Evolutionary conservation across 2,888 invertebrate genomes (phyloP).

Genomic region (Gerris lacustris): DNA sequence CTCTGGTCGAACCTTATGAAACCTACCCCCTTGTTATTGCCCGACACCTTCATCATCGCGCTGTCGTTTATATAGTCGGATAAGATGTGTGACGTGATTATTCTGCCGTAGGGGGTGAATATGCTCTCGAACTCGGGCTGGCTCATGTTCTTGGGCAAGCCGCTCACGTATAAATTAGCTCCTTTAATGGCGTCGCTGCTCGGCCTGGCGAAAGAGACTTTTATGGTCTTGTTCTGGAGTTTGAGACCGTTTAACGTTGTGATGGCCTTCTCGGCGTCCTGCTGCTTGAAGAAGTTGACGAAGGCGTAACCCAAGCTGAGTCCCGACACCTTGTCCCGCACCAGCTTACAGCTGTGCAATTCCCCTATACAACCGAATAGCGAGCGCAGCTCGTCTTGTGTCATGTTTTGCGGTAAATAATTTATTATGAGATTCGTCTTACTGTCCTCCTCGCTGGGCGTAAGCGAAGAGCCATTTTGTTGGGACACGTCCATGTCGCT

Average conservation of each 20-base stretch:
- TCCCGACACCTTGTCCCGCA: constrained; percentile 96
- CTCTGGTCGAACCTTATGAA: constrained; percentile 86
- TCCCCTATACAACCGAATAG: constrained; percentile 97
- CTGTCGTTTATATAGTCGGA: constrained; percentile 79
- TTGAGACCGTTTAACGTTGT: constrained; percentile 93
- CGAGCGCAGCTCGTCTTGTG: constrained; percentile 95
- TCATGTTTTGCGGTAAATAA: constrained; percentile 99
- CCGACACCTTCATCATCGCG: neutral
- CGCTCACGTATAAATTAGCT: constrained; percentile 92
- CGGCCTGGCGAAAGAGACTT: constrained; percentile 83
- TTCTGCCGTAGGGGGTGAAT: constrained; percentile 87
- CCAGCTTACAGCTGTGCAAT: constrained; percentile 97
- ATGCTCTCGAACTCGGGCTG: constrained; percentile 85
- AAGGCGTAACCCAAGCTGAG: constrained; percentile 99
- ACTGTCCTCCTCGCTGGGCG: constrained; percentile 60
- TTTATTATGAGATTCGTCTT: constrained; percentile 99
- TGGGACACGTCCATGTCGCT: constrained; percentile 69
- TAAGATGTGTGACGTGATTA: constrained; percentile 89
- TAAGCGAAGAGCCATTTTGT: constrained; percentile 54
- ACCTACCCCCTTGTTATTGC: constrained; percentile 77
- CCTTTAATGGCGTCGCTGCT: constrained; percentile 97
- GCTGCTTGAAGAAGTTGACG: constrained; percentile 94
- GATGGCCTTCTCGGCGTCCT: constrained; percentile 98
- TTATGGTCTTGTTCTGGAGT: constrained; percentile 95
- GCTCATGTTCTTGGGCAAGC: constrained; percentile 90